A percentile compares a stretch with the other conserved stretches of the same genome.
Evolutionary conservation across 2,113 vertebrate species (phyloP).

Genomic region (Coturnix japonica): DNA sequence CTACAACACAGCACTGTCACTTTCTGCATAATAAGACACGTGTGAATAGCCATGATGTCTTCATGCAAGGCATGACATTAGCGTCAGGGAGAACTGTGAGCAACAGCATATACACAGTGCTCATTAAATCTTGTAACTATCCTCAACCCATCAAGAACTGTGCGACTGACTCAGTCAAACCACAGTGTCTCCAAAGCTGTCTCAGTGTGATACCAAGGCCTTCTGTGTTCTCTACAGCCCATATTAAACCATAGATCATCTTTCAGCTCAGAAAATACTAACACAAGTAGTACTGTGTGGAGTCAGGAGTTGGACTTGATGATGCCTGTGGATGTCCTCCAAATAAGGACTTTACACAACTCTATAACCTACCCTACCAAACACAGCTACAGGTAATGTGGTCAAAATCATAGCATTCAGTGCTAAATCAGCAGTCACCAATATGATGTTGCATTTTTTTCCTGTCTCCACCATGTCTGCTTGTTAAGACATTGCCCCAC

Average conservation of each 20-base stretch:
- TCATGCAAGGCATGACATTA: background rate
- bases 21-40: rapidly evolving
- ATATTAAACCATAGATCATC: background rate
- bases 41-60: background rate
- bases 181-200: background rate
- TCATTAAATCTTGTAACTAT: background rate
- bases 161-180: background rate
- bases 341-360: no score
- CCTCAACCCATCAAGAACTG: background rate
- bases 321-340: no score
- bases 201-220: background rate
- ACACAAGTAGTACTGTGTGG: no score
- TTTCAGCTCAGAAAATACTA: background rate
- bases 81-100: background rate
- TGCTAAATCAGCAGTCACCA: background rate
- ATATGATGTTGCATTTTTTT: background rate
- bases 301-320: no score
- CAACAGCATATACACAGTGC: background rate
- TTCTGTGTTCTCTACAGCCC: background rate
- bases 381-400: background rate
- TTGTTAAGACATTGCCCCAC: background rate
- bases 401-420: background rate
- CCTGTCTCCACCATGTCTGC: background rate
- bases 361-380: background rate
- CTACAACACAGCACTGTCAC: background rate